Conservation (phyloP, 2,888 invertebrate genomes). For the Andrena minutula region DNA sequence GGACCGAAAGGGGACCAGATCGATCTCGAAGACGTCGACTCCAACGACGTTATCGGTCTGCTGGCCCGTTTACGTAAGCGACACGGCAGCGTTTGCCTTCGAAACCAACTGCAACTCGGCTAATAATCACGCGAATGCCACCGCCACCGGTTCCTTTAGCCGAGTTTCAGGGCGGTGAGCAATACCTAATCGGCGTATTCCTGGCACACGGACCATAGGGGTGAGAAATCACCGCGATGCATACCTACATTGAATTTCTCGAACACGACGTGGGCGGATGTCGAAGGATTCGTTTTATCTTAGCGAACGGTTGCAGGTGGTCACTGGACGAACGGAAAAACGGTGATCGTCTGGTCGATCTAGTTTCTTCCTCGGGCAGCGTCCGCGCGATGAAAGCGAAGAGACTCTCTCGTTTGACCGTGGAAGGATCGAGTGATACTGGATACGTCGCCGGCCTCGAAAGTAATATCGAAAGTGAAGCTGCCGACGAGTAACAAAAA, state of each 20-base stretch:
- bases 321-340: conserved; percentile 49
- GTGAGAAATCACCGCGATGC: no score
- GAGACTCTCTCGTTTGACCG: conserved; percentile 79
- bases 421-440: conserved; percentile 76
- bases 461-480: conserved; percentile 84
- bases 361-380: conserved; percentile 76
- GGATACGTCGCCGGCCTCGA: conserved; percentile 81
- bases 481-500: conserved; percentile 71
- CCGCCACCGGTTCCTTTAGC: no score
- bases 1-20: conserved; percentile 28
- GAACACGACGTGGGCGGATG: no score
- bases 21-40: conserved; percentile 37
- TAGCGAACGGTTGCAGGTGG: conserved; percentile 18
- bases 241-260: no score
- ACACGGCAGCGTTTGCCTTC: not conserved
- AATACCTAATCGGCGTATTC: no score
- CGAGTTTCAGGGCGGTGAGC: no score
- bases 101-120: no score
- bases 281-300: not conserved
- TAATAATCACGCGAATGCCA: no score
- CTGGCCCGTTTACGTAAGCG: conserved; percentile 46
- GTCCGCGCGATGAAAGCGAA: conserved; percentile 81
- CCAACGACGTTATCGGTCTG: conserved; percentile 20
- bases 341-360: conserved; percentile 72
- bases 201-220: no score